These are phyloP conservation scores for Metacarcinus magister DNA, from an alignment of 2,888 invertebrate species.

Conservation along the genomic window DNA sequence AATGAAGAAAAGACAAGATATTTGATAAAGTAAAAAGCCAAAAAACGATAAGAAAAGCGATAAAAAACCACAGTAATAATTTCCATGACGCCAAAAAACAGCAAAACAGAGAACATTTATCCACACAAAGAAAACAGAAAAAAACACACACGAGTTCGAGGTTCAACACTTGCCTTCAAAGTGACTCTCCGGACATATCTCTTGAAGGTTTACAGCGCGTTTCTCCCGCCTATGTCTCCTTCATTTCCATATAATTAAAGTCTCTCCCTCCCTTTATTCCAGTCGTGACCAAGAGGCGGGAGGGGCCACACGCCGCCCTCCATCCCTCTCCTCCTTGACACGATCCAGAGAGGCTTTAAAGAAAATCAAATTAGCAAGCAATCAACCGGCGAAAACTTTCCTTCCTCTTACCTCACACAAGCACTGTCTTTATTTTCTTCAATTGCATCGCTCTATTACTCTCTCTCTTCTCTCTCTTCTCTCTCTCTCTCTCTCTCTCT, in stretches of 20 bases:
- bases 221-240: background rate
- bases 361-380: constrained; percentile 13
- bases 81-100: background rate
- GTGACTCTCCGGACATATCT: background rate
- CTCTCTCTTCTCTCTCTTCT: background rate
- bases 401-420: background rate
- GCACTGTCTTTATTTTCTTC: background rate
- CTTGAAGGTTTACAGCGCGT: background rate
- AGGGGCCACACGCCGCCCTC: background rate
- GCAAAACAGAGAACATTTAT: background rate
- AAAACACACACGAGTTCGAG: background rate
- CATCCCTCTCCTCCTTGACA: background rate
- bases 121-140: background rate
- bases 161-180: background rate
- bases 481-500: background rate
- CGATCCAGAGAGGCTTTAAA: background rate
- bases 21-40: background rate
- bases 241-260: constrained; percentile 44
- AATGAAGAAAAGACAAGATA: background rate
- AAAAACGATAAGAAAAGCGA: background rate
- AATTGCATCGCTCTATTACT: background rate
- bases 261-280: background rate
- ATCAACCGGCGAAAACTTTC: background rate
- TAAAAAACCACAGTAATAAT: background rate
- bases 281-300: background rate